Evolutionary conservation across 2,888 invertebrate genomes (phyloP), one percentile per base, ranked within the genome.

Genomic region (Volucella inflata): DNA sequence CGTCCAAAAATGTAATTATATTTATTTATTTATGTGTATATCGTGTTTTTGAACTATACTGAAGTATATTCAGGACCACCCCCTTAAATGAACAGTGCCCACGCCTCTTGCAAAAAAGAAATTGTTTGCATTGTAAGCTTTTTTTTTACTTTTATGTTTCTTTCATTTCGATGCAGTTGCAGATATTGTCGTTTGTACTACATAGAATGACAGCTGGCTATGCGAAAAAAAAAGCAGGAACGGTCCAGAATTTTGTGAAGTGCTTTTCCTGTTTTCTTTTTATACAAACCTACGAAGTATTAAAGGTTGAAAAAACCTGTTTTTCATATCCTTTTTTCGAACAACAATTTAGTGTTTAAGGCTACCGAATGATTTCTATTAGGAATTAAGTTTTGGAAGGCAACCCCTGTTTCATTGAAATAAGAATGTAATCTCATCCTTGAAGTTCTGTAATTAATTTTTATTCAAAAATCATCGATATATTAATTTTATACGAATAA

Each of bases 61-160:
- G 51, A 64, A 51, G 42, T 65, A 40, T 72, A 42, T 51, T 65
- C 17, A 38, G 59, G 21, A 51, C 44, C 65, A 72, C 72, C 51
- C 65, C 67, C 79, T 72, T 79, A 72, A 72, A 67, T 79, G 72
- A 65, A 79, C 72, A 79, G 51, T 71, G 72, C 59, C 65, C 72
- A 79, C 72, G 65, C 79, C 79, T 53, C 65, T 59, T 21, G 21
- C 21, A 21, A 79, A 72, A 72, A 79, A n/a, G n/a, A n/a, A 79
- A 72, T 72, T 72, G 79, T 79, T 79, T 79, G 79, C 65, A 79
- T 72, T 79, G 72, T 72, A 51, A 65, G 72, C 44, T 9, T 59
- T 59, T 42, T 55, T 62, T 30, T 48, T 60, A 16, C 53, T 53
- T 16, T 46, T 51, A 21, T 14, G 6, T 11, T 42, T 3, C 36